These are phyloP conservation scores for Lophotriccus pileatus DNA, from an alignment of 2,797 vertebrate species.

Conservation along the genomic window DNA sequence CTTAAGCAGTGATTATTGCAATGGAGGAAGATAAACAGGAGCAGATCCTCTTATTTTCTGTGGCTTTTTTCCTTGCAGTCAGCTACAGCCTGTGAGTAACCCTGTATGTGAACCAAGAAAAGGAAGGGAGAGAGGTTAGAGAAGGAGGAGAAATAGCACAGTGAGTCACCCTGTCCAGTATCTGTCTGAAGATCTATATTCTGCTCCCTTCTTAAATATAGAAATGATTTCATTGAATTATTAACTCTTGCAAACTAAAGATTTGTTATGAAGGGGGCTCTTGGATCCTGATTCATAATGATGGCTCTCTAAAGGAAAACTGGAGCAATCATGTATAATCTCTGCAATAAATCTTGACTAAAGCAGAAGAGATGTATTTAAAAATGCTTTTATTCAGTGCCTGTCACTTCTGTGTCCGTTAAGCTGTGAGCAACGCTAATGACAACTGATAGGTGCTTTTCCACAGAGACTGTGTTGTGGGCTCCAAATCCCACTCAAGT, in stretches of 20 bases:
- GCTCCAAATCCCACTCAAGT: not conserved
- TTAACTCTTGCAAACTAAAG: conserved; percentile 47
- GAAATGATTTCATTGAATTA: conserved; percentile 57
- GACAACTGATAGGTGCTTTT: conserved; percentile 28
- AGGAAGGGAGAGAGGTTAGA: not conserved
- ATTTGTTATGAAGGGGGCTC: not conserved
- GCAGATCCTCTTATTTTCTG: not conserved
- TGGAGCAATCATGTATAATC: conserved; percentile 47
- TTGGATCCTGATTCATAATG: conserved; percentile 44
- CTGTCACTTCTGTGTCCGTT: conserved; percentile 35
- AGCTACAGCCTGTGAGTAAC: not conserved
- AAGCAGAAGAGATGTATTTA: conserved; percentile 49
- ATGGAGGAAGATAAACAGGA: not conserved
- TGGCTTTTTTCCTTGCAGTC: not conserved
- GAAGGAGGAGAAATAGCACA: conserved; percentile 44
- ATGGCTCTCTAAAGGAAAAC: conserved; percentile 45
- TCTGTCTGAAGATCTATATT: conserved; percentile 46
- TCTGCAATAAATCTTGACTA: conserved; percentile 47
- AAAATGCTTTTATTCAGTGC: conserved; percentile 55
- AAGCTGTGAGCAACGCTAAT: conserved; percentile 12
- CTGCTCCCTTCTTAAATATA: conserved; percentile 51
- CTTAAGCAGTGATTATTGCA: not conserved
- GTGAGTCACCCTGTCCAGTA: conserved; percentile 54
- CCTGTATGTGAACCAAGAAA: not conserved
- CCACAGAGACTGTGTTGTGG: not conserved